Evolutionary conservation across 2,797 vertebrate species (phyloP).

Genomic region (Sebastes reedi): DNA sequence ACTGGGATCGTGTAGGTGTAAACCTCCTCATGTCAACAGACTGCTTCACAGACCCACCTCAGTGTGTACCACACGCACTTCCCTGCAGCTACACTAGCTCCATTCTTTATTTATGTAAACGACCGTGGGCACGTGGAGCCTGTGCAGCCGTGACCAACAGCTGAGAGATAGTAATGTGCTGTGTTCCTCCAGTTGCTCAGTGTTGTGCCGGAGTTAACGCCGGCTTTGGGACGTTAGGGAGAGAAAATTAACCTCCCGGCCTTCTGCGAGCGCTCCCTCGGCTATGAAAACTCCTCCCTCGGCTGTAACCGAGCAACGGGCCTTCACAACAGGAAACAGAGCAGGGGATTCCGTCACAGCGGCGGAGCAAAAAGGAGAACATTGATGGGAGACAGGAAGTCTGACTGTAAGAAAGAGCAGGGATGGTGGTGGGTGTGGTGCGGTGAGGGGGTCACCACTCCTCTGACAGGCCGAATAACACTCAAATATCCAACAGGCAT

Average conservation of each 20-base stretch:
- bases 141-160: slow-evolving; percentile 8
- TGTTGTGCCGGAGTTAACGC: slow-evolving; percentile 45
- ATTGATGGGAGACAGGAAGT: slow-evolving; percentile 86
- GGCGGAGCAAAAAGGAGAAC: slow-evolving; percentile 80
- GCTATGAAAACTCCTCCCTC: slow-evolving; percentile 70
- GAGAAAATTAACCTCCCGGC: slow-evolving; percentile 50
- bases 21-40: slow-evolving; percentile 4
- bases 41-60: background rate
- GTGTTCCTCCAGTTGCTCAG: slow-evolving; percentile 46
- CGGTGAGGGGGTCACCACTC: slow-evolving; percentile 2
- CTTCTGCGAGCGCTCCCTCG: slow-evolving; percentile 51
- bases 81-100: slow-evolving; percentile 19
- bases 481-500: background rate
- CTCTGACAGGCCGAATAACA: slow-evolving; percentile 6
- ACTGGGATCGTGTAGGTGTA: background rate
- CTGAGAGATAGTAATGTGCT: slow-evolving; percentile 28
- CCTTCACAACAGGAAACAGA: slow-evolving; percentile 97
- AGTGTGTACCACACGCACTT: slow-evolving; percentile 11
- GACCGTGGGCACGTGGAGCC: slow-evolving; percentile 18
- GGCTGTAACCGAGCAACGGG: slow-evolving; percentile 87
- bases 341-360: slow-evolving; percentile 91
- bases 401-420: slow-evolving; percentile 64
- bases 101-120: slow-evolving; percentile 36
- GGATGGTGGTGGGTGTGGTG: slow-evolving; percentile 41
- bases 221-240: slow-evolving; percentile 27